A percentile compares a stretch with the other conserved stretches of the same genome.
These are phyloP conservation scores for Enteromius paludinosus DNA, from an alignment of 2,797 vertebrate species.

Conservation along the genomic window DNA sequence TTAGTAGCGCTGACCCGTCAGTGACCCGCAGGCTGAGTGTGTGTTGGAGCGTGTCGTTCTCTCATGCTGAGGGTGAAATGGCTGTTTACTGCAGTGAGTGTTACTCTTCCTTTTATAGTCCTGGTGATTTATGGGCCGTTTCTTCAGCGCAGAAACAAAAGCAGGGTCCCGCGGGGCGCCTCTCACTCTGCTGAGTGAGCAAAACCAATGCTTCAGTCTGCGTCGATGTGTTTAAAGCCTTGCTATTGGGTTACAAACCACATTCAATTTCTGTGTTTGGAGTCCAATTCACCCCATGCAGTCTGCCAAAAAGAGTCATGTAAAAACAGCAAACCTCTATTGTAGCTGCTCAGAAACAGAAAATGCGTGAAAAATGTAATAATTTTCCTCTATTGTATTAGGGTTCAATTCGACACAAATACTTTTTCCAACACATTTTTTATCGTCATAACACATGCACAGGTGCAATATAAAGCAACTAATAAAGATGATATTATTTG, in stretches of 20 bases:
- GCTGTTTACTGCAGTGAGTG: conserved; percentile 9
- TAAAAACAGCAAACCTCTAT: neutral
- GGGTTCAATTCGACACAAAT: neutral
- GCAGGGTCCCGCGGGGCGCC: neutral
- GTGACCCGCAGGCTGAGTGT: neutral
- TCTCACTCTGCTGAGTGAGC: neutral
- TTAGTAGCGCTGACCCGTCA: neutral
- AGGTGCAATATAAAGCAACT: neutral
- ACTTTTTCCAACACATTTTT: neutral
- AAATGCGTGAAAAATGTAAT: neutral
- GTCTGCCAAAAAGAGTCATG: neutral
- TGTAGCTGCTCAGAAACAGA: neutral
- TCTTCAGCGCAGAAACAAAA: neutral
- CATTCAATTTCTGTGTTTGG: neutral
- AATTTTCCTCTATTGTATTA: neutral
- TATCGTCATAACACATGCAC: neutral
- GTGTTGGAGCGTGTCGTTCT: neutral
- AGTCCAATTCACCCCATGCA: too few relatives aligned
- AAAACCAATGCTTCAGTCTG: neutral
- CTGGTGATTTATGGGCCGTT: neutral
- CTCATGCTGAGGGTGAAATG: neutral
- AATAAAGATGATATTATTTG: neutral
- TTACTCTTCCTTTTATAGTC: neutral
- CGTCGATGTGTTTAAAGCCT: neutral
- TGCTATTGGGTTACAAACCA: too few relatives aligned